Conservation (phyloP, 2,888 invertebrate genomes). For the Chrysolina oricalcia region DNA sequence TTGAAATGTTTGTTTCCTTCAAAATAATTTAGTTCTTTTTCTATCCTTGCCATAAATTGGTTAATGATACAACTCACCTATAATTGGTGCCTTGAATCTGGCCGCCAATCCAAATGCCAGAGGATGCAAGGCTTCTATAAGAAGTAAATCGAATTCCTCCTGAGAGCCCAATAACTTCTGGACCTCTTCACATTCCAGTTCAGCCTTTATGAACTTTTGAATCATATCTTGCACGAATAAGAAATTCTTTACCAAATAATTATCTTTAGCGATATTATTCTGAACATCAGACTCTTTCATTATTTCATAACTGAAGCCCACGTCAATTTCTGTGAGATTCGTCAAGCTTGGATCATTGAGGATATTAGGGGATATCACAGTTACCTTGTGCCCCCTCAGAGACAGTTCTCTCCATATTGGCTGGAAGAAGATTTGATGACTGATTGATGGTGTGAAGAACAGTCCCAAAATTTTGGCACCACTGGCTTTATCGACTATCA, state of each 20-base stretch:
- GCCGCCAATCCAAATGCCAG: conserved; percentile 51
- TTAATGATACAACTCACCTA: conserved; percentile 40
- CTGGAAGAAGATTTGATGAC: conserved; percentile 72
- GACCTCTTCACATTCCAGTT: not conserved
- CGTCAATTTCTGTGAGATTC: conserved; percentile 69
- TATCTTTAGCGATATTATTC: not conserved
- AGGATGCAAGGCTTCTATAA: conserved; percentile 41
- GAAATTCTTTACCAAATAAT: not conserved
- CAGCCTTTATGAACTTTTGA: not conserved
- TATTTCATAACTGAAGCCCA: conserved; percentile 50
- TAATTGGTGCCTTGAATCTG: conserved; percentile 57
- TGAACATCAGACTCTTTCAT: not conserved
- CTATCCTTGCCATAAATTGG: no score
- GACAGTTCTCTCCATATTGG: conserved; percentile 69
- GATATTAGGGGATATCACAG: conserved; percentile 70
- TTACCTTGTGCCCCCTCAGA: conserved; percentile 71
- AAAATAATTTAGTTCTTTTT: no score
- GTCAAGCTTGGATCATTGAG: conserved; percentile 65
- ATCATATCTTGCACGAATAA: not conserved
- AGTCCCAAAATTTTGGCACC: conserved; percentile 70
- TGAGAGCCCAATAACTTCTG: conserved; percentile 27
- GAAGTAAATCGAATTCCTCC: conserved; percentile 59
- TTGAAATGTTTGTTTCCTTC: no score
- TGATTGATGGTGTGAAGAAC: conserved; percentile 70
- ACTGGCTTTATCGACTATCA: not conserved